Evolutionary conservation across 2,888 invertebrate genomes (phyloP).

Genomic region (Pycnomerus fuliginosus): DNA sequence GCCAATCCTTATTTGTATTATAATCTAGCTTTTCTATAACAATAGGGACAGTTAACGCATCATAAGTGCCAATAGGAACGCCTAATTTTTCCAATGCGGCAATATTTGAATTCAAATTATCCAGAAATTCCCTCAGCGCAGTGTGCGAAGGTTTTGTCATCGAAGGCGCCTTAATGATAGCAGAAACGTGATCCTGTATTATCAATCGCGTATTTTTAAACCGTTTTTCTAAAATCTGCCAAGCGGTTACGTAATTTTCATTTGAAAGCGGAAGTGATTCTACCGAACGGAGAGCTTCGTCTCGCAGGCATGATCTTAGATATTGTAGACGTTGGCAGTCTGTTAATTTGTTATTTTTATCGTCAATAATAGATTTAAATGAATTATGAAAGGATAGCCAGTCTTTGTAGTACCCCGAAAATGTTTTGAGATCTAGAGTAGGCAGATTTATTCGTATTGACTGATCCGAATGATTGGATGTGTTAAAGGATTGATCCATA

Average conservation of each 20-base stretch:
- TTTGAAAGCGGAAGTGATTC: background rate
- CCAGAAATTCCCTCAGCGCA: background rate
- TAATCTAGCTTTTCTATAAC: constrained; percentile 4
- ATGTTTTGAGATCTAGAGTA: background rate
- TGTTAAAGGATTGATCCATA: no score
- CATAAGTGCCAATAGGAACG: background rate
- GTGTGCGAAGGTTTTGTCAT: constrained; percentile 1
- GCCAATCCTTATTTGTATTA: background rate
- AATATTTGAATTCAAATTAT: background rate
- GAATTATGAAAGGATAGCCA: background rate
- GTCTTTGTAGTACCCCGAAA: background rate
- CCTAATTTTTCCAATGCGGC: background rate
- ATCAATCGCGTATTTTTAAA: background rate
- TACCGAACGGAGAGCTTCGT: background rate
- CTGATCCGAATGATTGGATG: no score
- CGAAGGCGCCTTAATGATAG: background rate
- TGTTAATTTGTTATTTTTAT: background rate
- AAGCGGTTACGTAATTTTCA: background rate
- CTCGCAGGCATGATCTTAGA: background rate
- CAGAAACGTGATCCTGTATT: background rate
- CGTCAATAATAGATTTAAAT: background rate
- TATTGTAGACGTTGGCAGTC: constrained; percentile 1
- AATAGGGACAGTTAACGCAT: no score
- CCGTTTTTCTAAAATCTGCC: background rate
- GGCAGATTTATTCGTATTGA: no score